These are phyloP conservation scores for Drosophila insularis DNA, from an alignment of 1,140 invertebrate genomes.

Conservation along the genomic window DNA sequence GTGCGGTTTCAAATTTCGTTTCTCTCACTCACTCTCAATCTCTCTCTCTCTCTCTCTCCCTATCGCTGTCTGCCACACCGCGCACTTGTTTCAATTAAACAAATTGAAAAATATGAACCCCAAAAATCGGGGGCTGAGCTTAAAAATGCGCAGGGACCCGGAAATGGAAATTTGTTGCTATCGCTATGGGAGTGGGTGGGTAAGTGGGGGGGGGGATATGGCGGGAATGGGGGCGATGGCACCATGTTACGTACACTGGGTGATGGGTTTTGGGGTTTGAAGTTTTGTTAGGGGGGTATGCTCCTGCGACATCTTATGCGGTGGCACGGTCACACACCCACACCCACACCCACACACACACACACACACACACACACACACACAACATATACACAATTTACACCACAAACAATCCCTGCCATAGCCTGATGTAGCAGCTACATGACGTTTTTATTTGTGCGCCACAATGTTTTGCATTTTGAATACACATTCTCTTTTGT, in stretches of 20 bases:
- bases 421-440: conserved; percentile 17
- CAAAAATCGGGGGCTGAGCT: conserved; percentile 33
- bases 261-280: neutral
- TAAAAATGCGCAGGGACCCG: conserved; percentile 50
- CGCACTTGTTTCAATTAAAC: conserved; percentile 77
- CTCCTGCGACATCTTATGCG: conserved; percentile 22
- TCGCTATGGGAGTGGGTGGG: conserved; percentile 10
- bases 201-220: neutral
- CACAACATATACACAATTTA: conserved; percentile 26
- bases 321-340: conserved; percentile 16
- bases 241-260: neutral
- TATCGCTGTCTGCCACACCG: neutral
- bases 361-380: neutral
- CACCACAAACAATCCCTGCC: conserved; percentile 30
- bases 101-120: conserved; percentile 78
- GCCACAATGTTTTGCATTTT: conserved; percentile 67
- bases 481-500: conserved; percentile 42
- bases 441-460: conserved; percentile 68
- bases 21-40: conserved; percentile 17
- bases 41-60: neutral
- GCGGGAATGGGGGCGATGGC: neutral
- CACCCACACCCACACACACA: neutral
- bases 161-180: conserved; percentile 66
- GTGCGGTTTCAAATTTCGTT: conserved; percentile 37
- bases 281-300: neutral